A percentile compares a stretch with the other conserved stretches of the same genome.
phyloP scores from a whole-genome alignment of 2,888 invertebrate species.

The Perithous albicinctus region DNA sequence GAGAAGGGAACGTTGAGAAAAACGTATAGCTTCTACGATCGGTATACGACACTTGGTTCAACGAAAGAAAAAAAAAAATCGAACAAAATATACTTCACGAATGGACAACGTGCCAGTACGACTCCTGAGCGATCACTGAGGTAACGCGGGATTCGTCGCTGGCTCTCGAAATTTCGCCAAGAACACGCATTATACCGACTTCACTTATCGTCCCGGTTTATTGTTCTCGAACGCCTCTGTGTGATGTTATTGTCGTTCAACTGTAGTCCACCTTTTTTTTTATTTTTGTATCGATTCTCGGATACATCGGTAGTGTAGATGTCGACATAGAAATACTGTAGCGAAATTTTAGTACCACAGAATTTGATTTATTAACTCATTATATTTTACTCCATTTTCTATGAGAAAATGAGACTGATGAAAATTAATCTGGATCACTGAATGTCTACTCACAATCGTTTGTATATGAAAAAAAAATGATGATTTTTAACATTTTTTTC shows the following conservation, averaged over 20 bases:
- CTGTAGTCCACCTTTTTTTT: neutral
- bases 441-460: too few species aligned
- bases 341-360: neutral
- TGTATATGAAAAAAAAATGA: too few species aligned
- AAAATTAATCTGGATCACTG: too few species aligned
- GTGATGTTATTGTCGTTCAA: slow-evolving; percentile 32
- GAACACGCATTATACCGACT: slow-evolving; percentile 5
- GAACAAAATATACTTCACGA: slow-evolving; percentile 23
- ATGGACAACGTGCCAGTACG: slow-evolving; percentile 56
- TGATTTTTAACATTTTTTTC: too few species aligned
- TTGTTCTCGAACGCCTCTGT: slow-evolving; percentile 38
- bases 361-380: too few species aligned
- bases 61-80: slow-evolving; percentile 14
- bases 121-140: slow-evolving; percentile 62
- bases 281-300: slow-evolving; percentile 3
- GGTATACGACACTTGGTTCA: neutral
- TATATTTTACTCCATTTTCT: too few species aligned
- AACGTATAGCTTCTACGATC: neutral
- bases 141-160: slow-evolving; percentile 1
- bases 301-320: neutral
- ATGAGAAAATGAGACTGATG: too few species aligned
- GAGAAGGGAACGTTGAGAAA: slow-evolving; percentile 18
- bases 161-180: slow-evolving; percentile 46
- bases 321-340: neutral
- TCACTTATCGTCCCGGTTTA: slow-evolving; percentile 18